Percentiles rank a stretch among this genome's conserved stretches.
Conservation (phyloP, 2,113 vertebrate genomes). For the Nyctibius bracteatus region DNA sequence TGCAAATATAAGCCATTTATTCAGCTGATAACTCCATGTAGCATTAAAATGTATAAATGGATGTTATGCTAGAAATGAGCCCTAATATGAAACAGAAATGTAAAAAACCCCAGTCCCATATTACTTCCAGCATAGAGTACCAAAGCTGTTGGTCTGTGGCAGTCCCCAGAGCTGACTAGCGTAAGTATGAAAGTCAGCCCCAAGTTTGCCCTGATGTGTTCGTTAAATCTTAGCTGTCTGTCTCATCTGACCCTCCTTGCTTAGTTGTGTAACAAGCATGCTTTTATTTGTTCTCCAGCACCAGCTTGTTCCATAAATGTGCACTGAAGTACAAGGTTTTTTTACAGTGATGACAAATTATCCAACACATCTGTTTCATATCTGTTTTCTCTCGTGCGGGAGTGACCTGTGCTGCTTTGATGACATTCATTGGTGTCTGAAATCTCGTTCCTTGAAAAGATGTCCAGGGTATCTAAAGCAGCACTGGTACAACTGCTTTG, state of each 20-base stretch:
- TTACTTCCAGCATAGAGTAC: background rate
- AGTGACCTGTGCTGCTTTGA: background rate
- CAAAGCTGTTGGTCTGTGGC: background rate
- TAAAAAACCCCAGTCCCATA: background rate
- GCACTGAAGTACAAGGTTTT: slow-evolving; percentile 65
- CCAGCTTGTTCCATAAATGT: slow-evolving; percentile 71
- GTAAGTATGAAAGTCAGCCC: background rate
- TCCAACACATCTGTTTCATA: slow-evolving; percentile 57
- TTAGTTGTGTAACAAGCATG: slow-evolving; percentile 80
- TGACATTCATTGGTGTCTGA: background rate
- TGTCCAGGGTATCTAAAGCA: background rate
- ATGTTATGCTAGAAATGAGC: background rate
- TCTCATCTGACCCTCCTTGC: slow-evolving; percentile 58
- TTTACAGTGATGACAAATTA: slow-evolving; percentile 87
- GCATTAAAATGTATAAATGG: background rate
- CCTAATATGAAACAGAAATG: background rate
- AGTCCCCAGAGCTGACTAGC: background rate
- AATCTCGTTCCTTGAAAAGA: background rate
- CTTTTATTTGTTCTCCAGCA: slow-evolving; percentile 69
- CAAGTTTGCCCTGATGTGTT: background rate
- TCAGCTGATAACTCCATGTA: background rate
- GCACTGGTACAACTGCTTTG: background rate
- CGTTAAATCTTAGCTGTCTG: slow-evolving; percentile 3
- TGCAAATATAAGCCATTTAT: background rate
- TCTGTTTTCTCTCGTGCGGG: background rate